Conservation (phyloP, 1,140 invertebrate genomes). For the Aricia agestis region DNA sequence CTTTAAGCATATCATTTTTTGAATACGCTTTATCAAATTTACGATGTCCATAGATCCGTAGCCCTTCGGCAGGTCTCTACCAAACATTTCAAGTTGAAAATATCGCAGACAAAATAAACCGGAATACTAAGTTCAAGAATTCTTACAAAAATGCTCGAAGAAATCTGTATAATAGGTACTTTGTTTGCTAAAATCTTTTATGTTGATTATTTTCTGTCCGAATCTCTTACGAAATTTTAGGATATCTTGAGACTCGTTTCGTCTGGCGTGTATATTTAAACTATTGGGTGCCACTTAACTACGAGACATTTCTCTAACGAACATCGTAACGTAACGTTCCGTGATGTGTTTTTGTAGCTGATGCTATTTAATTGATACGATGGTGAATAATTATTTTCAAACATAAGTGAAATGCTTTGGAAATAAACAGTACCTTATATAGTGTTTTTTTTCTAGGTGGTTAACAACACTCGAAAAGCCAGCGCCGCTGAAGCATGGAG, state of each 20-base stretch:
- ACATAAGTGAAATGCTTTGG: neutral
- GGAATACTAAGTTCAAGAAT: too few relatives aligned
- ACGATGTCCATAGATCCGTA: too few relatives aligned
- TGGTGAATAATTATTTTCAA: neutral
- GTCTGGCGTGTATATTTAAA: slow-evolving; percentile 25
- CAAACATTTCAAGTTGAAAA: too few relatives aligned
- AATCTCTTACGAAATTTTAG: neutral
- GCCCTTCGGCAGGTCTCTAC: too few relatives aligned
- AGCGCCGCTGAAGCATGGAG: slow-evolving; percentile 65
- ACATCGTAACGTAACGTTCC: slow-evolving; percentile 30
- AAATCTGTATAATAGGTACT: too few relatives aligned
- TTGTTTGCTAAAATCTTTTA: neutral
- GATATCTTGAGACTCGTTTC: slow-evolving; percentile 29
- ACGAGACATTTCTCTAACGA: slow-evolving; percentile 56
- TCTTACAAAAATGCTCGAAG: too few relatives aligned
- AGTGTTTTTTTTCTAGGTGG: slow-evolving; percentile 58
- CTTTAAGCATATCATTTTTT: too few relatives aligned
- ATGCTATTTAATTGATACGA: neutral
- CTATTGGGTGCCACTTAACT: slow-evolving; percentile 27
- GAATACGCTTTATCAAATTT: too few relatives aligned
- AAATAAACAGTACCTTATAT: neutral
- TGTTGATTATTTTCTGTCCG: neutral
- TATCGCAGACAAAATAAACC: too few relatives aligned
- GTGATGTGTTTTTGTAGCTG: slow-evolving; percentile 10
- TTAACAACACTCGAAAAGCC: slow-evolving; percentile 69